Conservation (phyloP, 2,113 vertebrate species). For the Menura novaehollandiae region DNA sequence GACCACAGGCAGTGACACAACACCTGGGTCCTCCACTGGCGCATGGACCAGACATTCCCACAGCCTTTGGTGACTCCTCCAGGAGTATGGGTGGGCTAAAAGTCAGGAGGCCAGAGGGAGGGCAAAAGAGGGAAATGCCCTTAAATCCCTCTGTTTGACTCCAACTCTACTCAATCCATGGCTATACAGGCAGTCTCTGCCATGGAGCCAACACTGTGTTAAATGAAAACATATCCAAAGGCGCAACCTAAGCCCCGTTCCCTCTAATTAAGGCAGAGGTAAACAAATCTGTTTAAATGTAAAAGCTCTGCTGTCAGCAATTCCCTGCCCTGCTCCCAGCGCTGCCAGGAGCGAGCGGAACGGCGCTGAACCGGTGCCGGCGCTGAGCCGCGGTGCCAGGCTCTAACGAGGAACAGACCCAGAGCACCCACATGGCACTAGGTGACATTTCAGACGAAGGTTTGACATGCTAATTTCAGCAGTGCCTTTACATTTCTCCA, state of each 20-base stretch:
- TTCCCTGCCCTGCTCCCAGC: neutral
- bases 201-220: neutral
- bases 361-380: neutral
- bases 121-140: neutral
- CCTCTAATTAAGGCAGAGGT: neutral
- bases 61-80: too few species aligned
- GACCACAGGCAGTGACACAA: accelerated
- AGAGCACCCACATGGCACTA: neutral
- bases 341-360: neutral
- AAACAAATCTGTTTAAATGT: neutral
- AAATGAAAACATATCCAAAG: neutral
- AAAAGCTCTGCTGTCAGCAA: neutral
- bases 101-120: neutral
- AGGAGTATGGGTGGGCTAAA: too few species aligned
- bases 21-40: accelerated
- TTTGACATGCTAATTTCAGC: neutral
- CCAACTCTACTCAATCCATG: neutral
- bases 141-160: neutral
- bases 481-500: neutral
- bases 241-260: neutral
- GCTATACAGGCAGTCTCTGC: neutral
- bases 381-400: neutral
- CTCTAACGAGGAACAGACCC: neutral
- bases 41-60: neutral
- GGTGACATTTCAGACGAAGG: neutral